Conservation (phyloP, 2,113 vertebrate genomes). For the Chloebia gouldiae region DNA sequence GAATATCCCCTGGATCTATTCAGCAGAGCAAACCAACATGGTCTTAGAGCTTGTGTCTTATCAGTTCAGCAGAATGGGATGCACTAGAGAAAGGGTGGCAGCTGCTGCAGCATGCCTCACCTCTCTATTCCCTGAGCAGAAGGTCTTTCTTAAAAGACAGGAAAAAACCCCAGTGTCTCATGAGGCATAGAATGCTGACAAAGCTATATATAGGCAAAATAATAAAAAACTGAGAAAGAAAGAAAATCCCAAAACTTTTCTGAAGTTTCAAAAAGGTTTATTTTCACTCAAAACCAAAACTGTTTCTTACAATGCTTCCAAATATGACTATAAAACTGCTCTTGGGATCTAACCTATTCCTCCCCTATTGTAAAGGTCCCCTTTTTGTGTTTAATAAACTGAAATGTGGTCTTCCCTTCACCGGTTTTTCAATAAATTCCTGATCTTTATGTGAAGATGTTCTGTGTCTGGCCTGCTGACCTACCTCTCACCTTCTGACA, state of each 20-base stretch:
- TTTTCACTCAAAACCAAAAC: slow-evolving; percentile 7
- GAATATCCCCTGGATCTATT: background rate
- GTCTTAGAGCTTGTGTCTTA: background rate
- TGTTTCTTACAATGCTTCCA: background rate
- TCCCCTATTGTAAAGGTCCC: background rate
- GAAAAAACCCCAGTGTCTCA: background rate
- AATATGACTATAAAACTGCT: background rate
- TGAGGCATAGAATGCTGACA: background rate
- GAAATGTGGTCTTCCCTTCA: background rate
- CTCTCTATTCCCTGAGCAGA: background rate
- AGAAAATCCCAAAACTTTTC: background rate
- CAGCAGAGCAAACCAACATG: background rate
- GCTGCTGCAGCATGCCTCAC: background rate
- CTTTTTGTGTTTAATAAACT: background rate
- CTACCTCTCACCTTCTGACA: slow-evolving; percentile 15
- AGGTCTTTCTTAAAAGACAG: background rate
- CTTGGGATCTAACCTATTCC: slow-evolving; percentile 1
- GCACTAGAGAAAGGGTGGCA: background rate
- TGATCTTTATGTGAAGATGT: background rate
- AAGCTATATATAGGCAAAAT: background rate
- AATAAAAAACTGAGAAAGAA: background rate
- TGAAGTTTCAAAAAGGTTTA: background rate
- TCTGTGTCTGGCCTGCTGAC: background rate
- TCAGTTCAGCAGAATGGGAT: background rate
- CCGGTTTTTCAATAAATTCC: background rate